phyloP scores from a whole-genome alignment of 2,113 vertebrate species.

The Romanogobio albipinnatus region DNA sequence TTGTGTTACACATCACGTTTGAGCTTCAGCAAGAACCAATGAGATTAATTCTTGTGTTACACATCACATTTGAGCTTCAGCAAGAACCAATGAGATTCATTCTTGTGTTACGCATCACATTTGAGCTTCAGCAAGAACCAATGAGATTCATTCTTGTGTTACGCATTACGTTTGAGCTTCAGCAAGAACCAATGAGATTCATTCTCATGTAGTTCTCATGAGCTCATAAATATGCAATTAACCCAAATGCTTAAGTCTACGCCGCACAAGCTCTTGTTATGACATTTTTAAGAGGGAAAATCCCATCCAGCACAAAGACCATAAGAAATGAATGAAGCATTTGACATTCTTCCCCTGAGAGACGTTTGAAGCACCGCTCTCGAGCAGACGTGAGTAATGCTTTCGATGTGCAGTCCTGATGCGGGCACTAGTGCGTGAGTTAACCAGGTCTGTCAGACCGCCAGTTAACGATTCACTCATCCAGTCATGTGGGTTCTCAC shows the following conservation, averaged over 20 bases:
- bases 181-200: too few species aligned
- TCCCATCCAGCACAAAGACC: background rate
- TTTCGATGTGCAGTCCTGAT: background rate
- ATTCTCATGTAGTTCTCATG: background rate
- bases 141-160: too few species aligned
- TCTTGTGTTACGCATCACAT: too few species aligned
- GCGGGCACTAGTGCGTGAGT: background rate
- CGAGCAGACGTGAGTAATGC: background rate
- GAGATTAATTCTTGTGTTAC: too few species aligned
- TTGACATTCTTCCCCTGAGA: slow-evolving; percentile 39
- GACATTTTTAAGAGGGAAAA: background rate
- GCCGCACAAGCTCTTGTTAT: background rate
- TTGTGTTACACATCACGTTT: too few species aligned
- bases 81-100: too few species aligned
- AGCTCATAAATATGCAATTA: background rate
- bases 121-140: too few species aligned
- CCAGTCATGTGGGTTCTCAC: slow-evolving; percentile 52
- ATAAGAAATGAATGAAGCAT: slow-evolving; percentile 20
- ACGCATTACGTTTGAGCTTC: too few species aligned
- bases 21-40: too few species aligned
- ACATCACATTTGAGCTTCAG: too few species aligned
- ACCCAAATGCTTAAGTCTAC: background rate
- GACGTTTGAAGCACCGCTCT: background rate
- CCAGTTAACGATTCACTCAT: background rate
- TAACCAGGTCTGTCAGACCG: background rate